These are phyloP conservation scores for Neoaliturus tenellus DNA, from an alignment of 2,888 invertebrate genomes.

Conservation along the genomic window DNA sequence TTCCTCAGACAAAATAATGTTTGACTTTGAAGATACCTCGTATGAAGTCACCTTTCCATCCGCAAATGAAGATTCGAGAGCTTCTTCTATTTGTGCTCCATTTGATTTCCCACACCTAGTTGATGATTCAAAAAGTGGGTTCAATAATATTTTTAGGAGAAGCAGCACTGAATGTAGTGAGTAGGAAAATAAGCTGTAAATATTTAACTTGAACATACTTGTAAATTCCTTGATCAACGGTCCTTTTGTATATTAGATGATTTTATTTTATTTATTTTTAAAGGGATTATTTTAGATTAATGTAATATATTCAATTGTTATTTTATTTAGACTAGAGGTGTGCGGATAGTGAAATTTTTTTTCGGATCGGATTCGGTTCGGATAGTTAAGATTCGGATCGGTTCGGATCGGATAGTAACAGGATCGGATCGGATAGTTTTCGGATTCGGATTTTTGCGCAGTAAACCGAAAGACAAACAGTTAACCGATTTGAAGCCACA, in stretches of 20 bases:
- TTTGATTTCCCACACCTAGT: slow-evolving; percentile 11
- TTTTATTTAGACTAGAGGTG: too few species aligned
- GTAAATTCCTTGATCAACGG: not conserved
- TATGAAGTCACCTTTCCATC: slow-evolving; percentile 21
- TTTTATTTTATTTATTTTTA: not conserved
- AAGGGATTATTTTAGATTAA: not conserved
- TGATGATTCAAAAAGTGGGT: slow-evolving; percentile 43
- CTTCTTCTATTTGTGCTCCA: slow-evolving; percentile 38
- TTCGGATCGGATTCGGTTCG: too few species aligned
- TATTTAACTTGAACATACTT: not conserved
- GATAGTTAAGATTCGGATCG: too few species aligned
- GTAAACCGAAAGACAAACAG: too few species aligned
- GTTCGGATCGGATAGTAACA: too few species aligned
- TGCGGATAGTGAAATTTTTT: too few species aligned
- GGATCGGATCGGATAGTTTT: too few species aligned
- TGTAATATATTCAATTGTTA: not conserved
- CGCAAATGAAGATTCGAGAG: slow-evolving; percentile 22
- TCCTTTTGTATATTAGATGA: not conserved
- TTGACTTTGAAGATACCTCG: slow-evolving; percentile 38
- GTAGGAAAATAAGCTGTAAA: not conserved
- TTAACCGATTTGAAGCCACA: too few species aligned
- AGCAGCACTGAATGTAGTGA: not conserved
- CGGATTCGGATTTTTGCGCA: too few species aligned
- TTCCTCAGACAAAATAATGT: slow-evolving; percentile 29
- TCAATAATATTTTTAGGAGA: not conserved